These are phyloP conservation scores for Lindbergichthys nudifrons DNA, from an alignment of 2,797 vertebrate genomes.

Conservation along the genomic window DNA sequence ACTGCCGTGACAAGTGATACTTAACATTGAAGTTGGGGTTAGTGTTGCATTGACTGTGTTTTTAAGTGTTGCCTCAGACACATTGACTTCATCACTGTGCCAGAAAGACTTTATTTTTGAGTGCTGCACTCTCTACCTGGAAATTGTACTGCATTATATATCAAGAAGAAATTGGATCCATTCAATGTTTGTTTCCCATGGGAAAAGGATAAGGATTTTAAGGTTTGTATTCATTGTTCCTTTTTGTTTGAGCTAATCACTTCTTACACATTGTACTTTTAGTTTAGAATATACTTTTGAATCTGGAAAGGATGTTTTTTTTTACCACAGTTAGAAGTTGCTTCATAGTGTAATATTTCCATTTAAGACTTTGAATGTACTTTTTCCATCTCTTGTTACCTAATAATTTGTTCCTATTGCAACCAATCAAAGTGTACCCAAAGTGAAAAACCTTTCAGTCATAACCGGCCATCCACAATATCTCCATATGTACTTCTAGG, in stretches of 20 bases:
- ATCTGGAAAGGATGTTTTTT: background rate
- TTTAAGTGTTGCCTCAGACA: background rate
- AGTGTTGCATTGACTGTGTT: constrained; percentile 2
- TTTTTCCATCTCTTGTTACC: background rate
- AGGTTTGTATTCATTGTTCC: background rate
- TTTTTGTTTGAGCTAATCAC: background rate
- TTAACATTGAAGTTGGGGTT: constrained; percentile 6
- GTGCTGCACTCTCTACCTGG: constrained; percentile 2
- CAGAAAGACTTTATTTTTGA: background rate
- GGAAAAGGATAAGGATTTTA: background rate
- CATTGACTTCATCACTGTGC: background rate
- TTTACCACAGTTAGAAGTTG: background rate
- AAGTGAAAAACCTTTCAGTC: background rate
- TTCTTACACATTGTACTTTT: no score
- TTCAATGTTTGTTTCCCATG: background rate
- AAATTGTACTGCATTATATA: background rate
- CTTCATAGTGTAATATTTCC: background rate
- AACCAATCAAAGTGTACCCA: background rate
- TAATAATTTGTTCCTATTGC: background rate
- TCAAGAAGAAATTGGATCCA: background rate
- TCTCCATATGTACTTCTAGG: constrained; percentile 19
- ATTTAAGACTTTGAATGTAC: background rate
- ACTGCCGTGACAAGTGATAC: constrained; percentile 12
- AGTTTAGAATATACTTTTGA: background rate
- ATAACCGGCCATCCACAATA: background rate